A percentile compares a stretch with the other conserved stretches of the same genome.
Conservation (phyloP, 2,888 invertebrate genomes). For the Tetramorium bicarinatum region DNA sequence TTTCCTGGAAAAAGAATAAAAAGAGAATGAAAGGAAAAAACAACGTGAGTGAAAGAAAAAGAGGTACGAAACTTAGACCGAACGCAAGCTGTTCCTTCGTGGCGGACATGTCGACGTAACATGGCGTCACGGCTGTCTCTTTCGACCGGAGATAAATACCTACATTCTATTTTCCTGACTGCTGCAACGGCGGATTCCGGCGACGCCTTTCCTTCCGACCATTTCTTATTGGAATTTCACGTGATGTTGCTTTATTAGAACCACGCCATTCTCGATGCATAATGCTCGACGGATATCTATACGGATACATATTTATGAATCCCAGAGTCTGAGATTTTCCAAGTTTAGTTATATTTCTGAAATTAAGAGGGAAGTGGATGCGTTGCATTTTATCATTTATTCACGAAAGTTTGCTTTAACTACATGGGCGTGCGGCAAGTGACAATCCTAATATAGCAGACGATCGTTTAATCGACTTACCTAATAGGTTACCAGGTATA, state of each 20-base stretch:
- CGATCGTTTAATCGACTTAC: neutral
- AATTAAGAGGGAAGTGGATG: neutral
- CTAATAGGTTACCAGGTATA: neutral
- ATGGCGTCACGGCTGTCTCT: constrained; percentile 75
- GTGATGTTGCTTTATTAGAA: neutral
- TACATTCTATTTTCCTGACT: constrained; percentile 54
- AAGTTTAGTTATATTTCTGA: neutral
- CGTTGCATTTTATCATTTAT: neutral
- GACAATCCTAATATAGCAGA: neutral
- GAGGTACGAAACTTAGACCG: constrained; percentile 5
- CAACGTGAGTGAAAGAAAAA: constrained; percentile 1
- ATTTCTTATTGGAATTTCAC: neutral
- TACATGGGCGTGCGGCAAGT: too few relatives aligned
- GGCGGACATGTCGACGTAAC: constrained; percentile 77
- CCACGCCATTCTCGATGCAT: neutral
- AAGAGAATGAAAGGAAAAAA: neutral
- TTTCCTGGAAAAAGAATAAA: neutral
- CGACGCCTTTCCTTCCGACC: constrained; percentile 31
- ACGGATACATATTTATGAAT: neutral
- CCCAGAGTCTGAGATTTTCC: neutral
- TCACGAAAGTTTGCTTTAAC: neutral
- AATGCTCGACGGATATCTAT: neutral
- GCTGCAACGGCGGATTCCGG: constrained; percentile 63
- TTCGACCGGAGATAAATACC: constrained; percentile 69
- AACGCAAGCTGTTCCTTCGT: constrained; percentile 61